These are phyloP conservation scores for Troides helena DNA, from an alignment of 2,888 invertebrate genomes.

Conservation along the genomic window DNA sequence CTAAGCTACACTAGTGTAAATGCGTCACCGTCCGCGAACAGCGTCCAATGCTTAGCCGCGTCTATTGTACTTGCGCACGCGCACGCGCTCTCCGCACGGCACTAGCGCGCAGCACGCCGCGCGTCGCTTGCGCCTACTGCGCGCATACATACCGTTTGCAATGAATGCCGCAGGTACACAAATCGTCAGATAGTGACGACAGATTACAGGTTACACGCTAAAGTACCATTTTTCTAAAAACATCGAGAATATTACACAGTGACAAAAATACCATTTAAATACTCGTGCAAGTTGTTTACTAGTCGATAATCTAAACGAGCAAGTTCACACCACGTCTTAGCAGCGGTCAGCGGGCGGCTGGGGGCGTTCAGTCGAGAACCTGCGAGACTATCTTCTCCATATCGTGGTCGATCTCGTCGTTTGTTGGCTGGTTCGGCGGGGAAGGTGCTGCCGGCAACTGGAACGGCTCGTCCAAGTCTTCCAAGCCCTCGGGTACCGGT, in stretches of 20 bases:
- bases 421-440: constrained; percentile 49
- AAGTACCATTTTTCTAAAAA: not conserved
- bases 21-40: constrained; percentile 33
- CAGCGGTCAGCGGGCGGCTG: not conserved
- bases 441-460: constrained; percentile 60
- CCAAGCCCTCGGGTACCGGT: constrained; percentile 87
- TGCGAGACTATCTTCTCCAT: constrained; percentile 89
- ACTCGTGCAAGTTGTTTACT: constrained; percentile 1
- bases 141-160: not conserved
- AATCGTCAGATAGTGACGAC: not conserved
- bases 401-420: constrained; percentile 84
- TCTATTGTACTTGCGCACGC: constrained; percentile 38
- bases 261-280: not conserved
- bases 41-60: constrained; percentile 29
- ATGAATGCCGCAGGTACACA: not conserved
- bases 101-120: constrained; percentile 16
- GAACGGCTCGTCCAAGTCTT: constrained; percentile 84
- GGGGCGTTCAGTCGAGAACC: constrained; percentile 55
- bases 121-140: not conserved
- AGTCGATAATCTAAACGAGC: constrained; percentile 1
- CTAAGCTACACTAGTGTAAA: constrained; percentile 34
- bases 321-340: not conserved
- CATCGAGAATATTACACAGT: not conserved
- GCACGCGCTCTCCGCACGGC: constrained; percentile 36
- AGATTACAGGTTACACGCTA: not conserved